A percentile compares a stretch with the other conserved stretches of the same genome.
Evolutionary conservation across 2,113 vertebrate genomes (phyloP).

Genomic region (Lichenostomus cassidix): DNA sequence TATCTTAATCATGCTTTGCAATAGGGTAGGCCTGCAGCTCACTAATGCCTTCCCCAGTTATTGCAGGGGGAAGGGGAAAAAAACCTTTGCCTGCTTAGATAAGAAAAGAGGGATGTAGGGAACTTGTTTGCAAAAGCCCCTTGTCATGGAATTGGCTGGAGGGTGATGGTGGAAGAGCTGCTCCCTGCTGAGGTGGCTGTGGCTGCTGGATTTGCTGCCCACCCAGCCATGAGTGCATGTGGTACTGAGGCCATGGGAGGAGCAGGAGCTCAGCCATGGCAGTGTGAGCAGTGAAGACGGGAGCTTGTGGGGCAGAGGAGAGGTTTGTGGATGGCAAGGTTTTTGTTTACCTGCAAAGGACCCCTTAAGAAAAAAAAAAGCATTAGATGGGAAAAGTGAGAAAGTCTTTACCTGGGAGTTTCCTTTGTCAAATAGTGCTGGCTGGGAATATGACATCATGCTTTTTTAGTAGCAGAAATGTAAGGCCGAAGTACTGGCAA

Average conservation of each 20-base stretch:
- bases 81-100: neutral
- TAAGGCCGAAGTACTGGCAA: neutral
- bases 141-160: neutral
- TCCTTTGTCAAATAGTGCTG: fast-evolving
- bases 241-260: neutral
- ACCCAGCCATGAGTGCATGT: fast-evolving
- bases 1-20: neutral
- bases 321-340: neutral
- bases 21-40: neutral
- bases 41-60: neutral
- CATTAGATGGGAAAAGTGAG: neutral
- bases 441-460: neutral
- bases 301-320: neutral
- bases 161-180: neutral
- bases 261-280: neutral
- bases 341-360: neutral
- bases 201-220: neutral
- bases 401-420: neutral
- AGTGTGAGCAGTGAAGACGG: fast-evolving
- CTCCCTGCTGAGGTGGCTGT: neutral
- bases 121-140: neutral
- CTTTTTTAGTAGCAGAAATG: neutral
- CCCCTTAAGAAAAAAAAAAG: neutral
- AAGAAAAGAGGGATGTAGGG: neutral
- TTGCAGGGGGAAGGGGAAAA: neutral